Evolutionary conservation across 2,888 invertebrate genomes (phyloP).

Genomic region (Nycteola revayana): DNA sequence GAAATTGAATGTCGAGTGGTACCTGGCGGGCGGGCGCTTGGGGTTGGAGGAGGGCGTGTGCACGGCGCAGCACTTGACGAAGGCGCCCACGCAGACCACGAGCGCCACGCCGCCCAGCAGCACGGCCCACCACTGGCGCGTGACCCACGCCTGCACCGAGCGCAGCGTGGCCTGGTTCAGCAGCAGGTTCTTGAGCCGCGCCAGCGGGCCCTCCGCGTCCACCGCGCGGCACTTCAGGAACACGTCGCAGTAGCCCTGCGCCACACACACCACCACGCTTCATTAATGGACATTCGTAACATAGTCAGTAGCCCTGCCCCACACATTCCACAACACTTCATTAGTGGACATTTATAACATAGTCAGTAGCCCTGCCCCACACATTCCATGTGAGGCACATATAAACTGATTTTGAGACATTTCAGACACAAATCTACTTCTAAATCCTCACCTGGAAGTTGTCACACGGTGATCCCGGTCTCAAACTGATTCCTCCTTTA

Average conservation of each 20-base stretch:
- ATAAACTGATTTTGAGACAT: too few relatives aligned
- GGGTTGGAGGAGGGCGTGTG: conserved; percentile 99
- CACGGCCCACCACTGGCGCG: conserved; percentile 97
- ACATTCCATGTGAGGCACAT: too few relatives aligned
- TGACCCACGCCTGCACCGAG: conserved; percentile 96
- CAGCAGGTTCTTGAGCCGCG: conserved; percentile 96
- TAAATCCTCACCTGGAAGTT: conserved; percentile 90
- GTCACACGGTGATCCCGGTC: conserved; percentile 99
- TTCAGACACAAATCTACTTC: not conserved
- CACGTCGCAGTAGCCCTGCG: conserved; percentile 98
- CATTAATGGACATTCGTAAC: too few relatives aligned
- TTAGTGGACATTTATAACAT: too few relatives aligned
- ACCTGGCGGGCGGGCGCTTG: conserved; percentile 96
- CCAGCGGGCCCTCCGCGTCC: conserved; percentile 98
- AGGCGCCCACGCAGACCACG: conserved; percentile 97
- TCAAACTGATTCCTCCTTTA: conserved; percentile 90
- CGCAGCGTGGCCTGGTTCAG: conserved; percentile 94
- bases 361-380: too few relatives aligned
- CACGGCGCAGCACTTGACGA: conserved; percentile 99
- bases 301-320: too few relatives aligned
- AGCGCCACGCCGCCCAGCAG: conserved; percentile 95
- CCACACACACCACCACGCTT: conserved; percentile 7
- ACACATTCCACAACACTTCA: too few relatives aligned
- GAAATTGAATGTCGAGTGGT: not conserved
- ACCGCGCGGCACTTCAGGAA: conserved; percentile 99